Conservation (phyloP, 2,113 vertebrate species). For the Varanus salvator region DNA sequence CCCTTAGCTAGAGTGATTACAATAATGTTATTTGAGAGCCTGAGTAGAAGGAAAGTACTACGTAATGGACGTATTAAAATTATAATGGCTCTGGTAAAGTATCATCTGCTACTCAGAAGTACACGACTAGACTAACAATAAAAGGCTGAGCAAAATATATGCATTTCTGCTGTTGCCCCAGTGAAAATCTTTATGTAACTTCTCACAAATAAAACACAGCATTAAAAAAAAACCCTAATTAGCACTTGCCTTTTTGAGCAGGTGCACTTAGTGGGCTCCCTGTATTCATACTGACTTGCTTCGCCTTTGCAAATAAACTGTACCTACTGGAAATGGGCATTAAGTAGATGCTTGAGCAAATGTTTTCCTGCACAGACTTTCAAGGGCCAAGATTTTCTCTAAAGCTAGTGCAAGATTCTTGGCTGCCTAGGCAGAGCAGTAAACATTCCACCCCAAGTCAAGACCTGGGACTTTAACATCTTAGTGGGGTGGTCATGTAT, state of each 20-base stretch:
- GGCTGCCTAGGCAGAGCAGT: no score
- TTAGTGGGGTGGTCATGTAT: no score
- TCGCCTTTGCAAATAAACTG: background rate
- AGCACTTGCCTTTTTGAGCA: background rate
- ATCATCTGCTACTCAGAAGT: background rate
- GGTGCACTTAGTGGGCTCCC: background rate
- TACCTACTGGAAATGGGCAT: no score
- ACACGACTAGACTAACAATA: slow-evolving; percentile 3
- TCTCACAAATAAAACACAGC: background rate
- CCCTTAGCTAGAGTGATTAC: background rate
- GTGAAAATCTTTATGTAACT: background rate
- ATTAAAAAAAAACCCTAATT: background rate
- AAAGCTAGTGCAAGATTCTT: no score
- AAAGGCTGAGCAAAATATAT: background rate
- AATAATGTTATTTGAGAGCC: background rate
- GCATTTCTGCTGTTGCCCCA: background rate
- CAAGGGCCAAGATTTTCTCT: no score
- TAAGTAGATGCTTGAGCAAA: no score
- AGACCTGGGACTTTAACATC: no score
- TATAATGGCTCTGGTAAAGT: background rate
- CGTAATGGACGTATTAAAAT: background rate
- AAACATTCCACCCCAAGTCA: no score
- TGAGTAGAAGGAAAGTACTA: background rate
- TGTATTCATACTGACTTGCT: background rate
- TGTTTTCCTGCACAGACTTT: no score